These are phyloP conservation scores for Tribolium madens DNA, from an alignment of 1,140 invertebrate genomes.

Conservation along the genomic window DNA sequence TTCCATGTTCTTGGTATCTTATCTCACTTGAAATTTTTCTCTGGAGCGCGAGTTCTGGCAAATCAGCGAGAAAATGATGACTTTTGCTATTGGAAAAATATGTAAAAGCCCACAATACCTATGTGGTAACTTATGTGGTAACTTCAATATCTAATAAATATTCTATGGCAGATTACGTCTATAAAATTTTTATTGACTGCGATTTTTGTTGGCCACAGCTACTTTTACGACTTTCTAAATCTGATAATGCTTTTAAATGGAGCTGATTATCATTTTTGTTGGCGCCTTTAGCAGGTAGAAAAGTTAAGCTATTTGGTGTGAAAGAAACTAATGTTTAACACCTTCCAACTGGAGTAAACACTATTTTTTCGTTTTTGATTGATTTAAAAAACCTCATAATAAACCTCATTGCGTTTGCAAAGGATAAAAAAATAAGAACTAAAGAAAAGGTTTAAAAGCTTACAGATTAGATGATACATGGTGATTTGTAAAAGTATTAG, in stretches of 20 bases:
- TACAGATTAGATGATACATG: no score
- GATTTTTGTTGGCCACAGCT: neutral
- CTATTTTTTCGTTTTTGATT: no score
- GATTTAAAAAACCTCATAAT: no score
- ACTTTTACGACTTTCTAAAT: neutral
- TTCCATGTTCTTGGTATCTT: no score
- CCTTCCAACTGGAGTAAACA: no score
- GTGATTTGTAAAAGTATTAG: no score
- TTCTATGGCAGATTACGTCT: neutral
- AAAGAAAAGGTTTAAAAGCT: no score
- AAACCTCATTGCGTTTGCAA: no score
- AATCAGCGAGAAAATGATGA: neutral
- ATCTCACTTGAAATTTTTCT: no score
- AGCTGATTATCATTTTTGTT: conserved; percentile 10
- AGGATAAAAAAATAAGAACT: no score
- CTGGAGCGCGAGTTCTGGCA: no score
- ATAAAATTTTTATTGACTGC: neutral
- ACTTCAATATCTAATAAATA: neutral
- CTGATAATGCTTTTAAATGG: conserved; percentile 2
- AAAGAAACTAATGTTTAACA: neutral
- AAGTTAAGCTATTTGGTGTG: neutral
- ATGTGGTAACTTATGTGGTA: neutral
- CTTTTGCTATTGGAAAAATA: neutral
- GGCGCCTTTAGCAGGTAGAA: conserved; percentile 3
- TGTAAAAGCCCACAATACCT: neutral